A percentile compares a stretch with the other conserved stretches of the same genome.
phyloP scores from a whole-genome alignment of 2,113 vertebrate species.

The Nothocercus nigrocapillus region DNA sequence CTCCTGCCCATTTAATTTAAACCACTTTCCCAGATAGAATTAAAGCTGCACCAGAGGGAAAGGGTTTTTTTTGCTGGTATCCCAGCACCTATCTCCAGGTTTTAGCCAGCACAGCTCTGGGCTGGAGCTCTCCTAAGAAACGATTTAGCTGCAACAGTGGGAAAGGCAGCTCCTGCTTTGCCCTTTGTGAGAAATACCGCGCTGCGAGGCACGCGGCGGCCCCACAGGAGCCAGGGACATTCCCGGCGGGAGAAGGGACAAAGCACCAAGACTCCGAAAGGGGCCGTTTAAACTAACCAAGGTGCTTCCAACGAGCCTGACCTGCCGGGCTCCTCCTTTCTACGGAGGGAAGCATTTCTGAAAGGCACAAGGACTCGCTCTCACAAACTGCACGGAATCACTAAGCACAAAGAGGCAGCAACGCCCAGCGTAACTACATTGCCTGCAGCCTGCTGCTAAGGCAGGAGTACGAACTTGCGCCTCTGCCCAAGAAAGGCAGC shows the following conservation, averaged over 20 bases:
- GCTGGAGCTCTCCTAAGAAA: background rate
- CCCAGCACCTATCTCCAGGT: slow-evolving; percentile 47
- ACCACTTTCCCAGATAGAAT: slow-evolving; percentile 59
- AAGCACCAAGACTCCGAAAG: too few relatives aligned
- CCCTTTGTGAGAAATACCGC: background rate
- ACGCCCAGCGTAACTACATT: background rate
- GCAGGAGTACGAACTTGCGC: background rate
- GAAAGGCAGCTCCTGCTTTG: background rate
- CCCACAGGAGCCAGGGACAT: background rate
- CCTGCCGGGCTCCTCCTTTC: background rate
- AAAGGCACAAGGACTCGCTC: background rate
- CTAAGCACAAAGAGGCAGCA: background rate
- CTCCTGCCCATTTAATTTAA: slow-evolving; percentile 65
- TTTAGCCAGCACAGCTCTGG: slow-evolving; percentile 57
- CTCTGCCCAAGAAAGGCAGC: background rate
- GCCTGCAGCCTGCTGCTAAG: accelerated
- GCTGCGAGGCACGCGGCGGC: background rate
- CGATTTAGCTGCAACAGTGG: background rate
- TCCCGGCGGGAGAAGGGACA: too few relatives aligned
- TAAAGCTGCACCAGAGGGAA: slow-evolving; percentile 63
- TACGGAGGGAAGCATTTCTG: background rate
- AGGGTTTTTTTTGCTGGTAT: slow-evolving; percentile 29
- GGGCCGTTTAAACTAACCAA: background rate
- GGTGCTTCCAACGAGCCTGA: background rate
- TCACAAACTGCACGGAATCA: background rate